Base-by-base conservation (phyloP, 2,888 invertebrate genomes). In the Saturnia pavonia region DNA sequence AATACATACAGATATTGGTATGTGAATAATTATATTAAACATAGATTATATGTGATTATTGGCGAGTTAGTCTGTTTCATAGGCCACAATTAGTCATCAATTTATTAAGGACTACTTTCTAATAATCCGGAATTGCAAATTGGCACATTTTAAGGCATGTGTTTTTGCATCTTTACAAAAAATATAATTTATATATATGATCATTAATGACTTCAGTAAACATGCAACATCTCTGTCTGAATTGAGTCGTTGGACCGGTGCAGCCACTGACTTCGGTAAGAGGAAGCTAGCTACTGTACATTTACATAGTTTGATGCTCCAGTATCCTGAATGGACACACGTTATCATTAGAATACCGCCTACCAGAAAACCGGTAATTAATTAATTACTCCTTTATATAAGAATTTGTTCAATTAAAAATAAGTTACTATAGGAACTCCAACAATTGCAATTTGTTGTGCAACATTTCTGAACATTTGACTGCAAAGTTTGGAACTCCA, bases 311-410 rank as follows among this genome's bases (percentile, higher is more conserved):
- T 80, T 97, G 12, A 95, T 94, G 75, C 90, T 94, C 69, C 88
- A 88, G 1, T 87, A 95, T 74, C 91, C 94, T 0, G 89, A 94
- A 45, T 95, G 96, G 93, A 95, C 97, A 0, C 97, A 98, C 84
- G 91, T 97, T 8, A 85, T 97, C 14, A 91, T 97, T 40, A 95
- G 95, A 84, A 94, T 97, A 40, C 94, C 95, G 42, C 95, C 96
- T 14, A 95, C 95, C 19, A 92, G 88, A 76, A 95, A 95, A 86
- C 94, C 95, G 81, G 95, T 95, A 90, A 86, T 89, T 72, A 68
- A 43, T 25, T 11, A 48, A 9, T 40, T 43, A 25, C 14, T 11
- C 14, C n/a, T 19, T 54, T 16, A 51, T 22, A 16, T n/a, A 14
- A 48, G 34, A n/a, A 42, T 25, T 68, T 45, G 16, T 45, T 45